These are phyloP conservation scores for Heterodera filipjevi DNA, from an alignment of 2,888 invertebrate species.

Conservation along the genomic window DNA sequence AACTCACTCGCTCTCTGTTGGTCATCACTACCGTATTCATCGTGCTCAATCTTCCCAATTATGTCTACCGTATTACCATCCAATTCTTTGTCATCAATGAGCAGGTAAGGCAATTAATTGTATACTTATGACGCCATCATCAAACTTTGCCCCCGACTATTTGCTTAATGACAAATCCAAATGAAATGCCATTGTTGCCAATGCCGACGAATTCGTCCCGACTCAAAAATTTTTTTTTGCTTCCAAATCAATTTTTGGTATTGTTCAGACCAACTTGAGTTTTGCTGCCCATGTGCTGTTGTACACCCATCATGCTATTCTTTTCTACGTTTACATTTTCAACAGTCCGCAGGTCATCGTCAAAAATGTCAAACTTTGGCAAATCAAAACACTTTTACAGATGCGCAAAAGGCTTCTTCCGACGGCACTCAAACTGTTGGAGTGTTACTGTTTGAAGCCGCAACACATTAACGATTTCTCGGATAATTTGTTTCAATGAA, in stretches of 20 bases:
- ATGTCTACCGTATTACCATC: slow-evolving; percentile 54
- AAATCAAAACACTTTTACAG: not conserved
- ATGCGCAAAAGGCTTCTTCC: slow-evolving; percentile 54
- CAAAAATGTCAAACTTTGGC: not conserved
- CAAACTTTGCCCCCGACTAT: not conserved
- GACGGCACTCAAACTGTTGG: slow-evolving; percentile 59
- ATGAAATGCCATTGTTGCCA: not conserved
- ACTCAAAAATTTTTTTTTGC: not conserved
- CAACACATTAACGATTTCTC: slow-evolving; percentile 28
- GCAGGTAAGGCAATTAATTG: slow-evolving; percentile 36
- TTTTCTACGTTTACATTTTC: slow-evolving; percentile 63
- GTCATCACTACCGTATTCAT: slow-evolving; percentile 59
- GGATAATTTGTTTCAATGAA: slow-evolving; percentile 19
- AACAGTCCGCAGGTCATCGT: slow-evolving; percentile 55
- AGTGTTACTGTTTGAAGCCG: slow-evolving; percentile 63
- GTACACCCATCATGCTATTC: slow-evolving; percentile 61
- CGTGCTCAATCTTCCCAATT: slow-evolving; percentile 59
- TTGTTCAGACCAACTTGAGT: slow-evolving; percentile 44
- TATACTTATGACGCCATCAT: too few species aligned
- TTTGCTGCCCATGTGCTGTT: slow-evolving; percentile 55
- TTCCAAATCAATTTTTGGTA: too few species aligned
- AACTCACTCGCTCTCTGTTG: slow-evolving; percentile 55
- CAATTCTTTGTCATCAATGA: slow-evolving; percentile 48
- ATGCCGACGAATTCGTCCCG: not conserved
- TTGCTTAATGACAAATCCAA: not conserved